A percentile compares a stretch with the other conserved stretches of the same genome.
phyloP scores from a whole-genome alignment of 2,113 vertebrate species.

The Ceratotherium simum region DNA sequence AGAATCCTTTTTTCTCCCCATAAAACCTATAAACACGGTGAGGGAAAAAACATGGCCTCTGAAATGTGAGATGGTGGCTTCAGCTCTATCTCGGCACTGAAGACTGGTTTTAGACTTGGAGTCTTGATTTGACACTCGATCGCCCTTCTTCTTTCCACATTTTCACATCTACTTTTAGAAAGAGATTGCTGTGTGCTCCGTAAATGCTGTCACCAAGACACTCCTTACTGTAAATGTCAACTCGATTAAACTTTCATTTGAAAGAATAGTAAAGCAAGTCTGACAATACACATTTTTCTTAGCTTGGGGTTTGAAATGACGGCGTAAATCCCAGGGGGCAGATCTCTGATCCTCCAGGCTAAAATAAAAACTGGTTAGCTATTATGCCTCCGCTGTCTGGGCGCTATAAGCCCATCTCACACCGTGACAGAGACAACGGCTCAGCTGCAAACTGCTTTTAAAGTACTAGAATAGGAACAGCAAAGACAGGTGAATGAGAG shows the following conservation, averaged over 20 bases:
- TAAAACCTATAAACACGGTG: neutral
- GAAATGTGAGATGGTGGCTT: neutral
- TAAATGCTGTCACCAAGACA: slow-evolving; percentile 55
- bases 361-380: slow-evolving; percentile 73
- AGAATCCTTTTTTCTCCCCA: neutral
- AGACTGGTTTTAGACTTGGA: neutral
- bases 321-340: slow-evolving; percentile 64
- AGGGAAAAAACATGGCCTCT: neutral
- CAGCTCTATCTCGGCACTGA: neutral
- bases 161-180: slow-evolving; percentile 55
- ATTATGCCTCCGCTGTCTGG: slow-evolving; percentile 45
- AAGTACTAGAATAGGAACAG: slow-evolving; percentile 59
- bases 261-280: slow-evolving; percentile 69
- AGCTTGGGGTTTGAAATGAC: slow-evolving; percentile 68
- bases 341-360: slow-evolving; percentile 66
- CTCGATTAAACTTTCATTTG: slow-evolving; percentile 80
- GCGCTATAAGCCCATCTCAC: slow-evolving; percentile 25
- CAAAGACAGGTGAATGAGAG: slow-evolving; percentile 75
- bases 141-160: neutral
- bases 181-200: neutral
- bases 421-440: slow-evolving; percentile 47
- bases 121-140: slow-evolving; percentile 41
- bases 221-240: slow-evolving; percentile 72
- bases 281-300: slow-evolving; percentile 69
- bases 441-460: slow-evolving; percentile 51